Base-by-base conservation (phyloP, 2,797 vertebrate genomes). In the Ctenochaetus hawaiiensis region DNA sequence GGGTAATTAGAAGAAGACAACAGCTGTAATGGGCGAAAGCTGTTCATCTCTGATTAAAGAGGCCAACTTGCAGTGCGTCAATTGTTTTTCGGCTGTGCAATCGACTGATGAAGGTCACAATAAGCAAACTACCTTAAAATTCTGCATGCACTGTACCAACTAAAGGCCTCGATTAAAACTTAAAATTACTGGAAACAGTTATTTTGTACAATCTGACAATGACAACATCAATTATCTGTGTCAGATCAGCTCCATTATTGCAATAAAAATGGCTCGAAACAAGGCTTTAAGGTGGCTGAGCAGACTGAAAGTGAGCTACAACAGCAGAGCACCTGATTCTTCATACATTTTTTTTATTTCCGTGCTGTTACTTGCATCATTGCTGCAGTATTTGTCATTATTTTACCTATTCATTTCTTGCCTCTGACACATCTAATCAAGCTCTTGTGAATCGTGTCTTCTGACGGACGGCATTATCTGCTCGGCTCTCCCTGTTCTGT, bases 1-100 rank as follows among this genome's bases (percentile, higher is more conserved):
- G 76, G 77, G 84, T 92, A 94, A 94, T 95, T 94, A 95, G 86
- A 72, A 71, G 81, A 82, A 87, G 87, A 90, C 91, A 91, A 83
- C 85, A 73, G 80, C 81, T 78, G 82, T 91, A 91, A 90, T 78
- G 22, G 75, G 52, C 59, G 61, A 71, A 87, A 82, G 80, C 82
- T 76, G 84, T 26, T 89, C 52, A 20, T 75, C 71, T 71, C 81
- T 89, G 89, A 92, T 34, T 34, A 34, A 90, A 81, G 75, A 85
- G 84, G 67, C 77, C 44, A 66, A 72, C 73, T 63, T 1, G 60
- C 73, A 41, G 43, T 0, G 61, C 66, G 63, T 84, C 81, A 20
- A n/a, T 69, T 63, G 65, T 82, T 85, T 54, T 78, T 34, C 57
- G 20, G 65, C 73, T 47, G 49, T 23, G 77, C 23, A 49, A 67